Conservation (phyloP, 1,140 invertebrate species). For the Ladona fulva region DNA sequence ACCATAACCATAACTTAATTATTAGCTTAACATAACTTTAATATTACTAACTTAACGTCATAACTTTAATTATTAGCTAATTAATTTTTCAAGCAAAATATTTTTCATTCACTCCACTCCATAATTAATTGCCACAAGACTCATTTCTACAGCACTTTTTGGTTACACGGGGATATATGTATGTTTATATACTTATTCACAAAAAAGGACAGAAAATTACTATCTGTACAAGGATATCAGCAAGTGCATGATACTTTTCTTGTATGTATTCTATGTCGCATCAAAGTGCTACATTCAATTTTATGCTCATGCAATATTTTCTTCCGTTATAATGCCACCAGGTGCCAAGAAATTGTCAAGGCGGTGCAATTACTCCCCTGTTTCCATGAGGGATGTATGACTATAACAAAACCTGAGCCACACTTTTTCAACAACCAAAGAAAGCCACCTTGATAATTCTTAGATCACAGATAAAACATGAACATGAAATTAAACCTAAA, state of each 20-base stretch:
- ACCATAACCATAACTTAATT: conserved; percentile 5
- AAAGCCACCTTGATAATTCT: conserved; percentile 1
- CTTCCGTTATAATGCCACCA: not conserved
- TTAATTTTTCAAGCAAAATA: conserved; percentile 2
- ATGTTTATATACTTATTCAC: conserved; percentile 10
- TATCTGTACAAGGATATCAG: not conserved
- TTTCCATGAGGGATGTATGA: not conserved
- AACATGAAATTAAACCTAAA: not conserved
- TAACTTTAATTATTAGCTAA: not conserved
- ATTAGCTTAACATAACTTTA: too few relatives aligned
- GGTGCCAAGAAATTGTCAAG: not conserved
- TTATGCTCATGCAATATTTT: not conserved
- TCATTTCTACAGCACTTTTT: conserved; percentile 10
- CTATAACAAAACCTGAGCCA: not conserved
- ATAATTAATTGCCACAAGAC: conserved; percentile 6
- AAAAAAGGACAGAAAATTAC: conserved; percentile 10
- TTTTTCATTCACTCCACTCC: not conserved
- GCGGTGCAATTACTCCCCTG: not conserved
- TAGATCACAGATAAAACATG: conserved; percentile 10
- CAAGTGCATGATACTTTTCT: conserved; percentile 9
- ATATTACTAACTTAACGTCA: too few relatives aligned
- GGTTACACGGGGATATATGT: conserved; percentile 8
- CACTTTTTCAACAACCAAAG: not conserved
- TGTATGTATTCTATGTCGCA: conserved; percentile 1
- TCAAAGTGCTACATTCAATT: not conserved